Conservation (phyloP, 2,888 invertebrate genomes). For the Amphimallon solstitiale region DNA sequence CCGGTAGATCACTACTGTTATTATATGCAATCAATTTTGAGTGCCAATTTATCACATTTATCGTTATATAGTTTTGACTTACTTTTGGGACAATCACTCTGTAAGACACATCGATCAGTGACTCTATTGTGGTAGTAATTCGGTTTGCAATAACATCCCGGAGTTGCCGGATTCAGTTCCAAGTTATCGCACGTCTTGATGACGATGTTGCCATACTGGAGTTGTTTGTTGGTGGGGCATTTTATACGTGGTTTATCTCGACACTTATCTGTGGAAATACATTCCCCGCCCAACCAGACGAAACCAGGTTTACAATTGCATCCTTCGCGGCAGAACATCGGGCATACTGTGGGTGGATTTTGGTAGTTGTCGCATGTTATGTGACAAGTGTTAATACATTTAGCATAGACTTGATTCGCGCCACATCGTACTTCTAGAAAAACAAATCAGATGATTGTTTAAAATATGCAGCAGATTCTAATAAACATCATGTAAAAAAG, state of each 20-base stretch:
- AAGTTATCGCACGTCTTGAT: constrained; percentile 28
- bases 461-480: too few species aligned
- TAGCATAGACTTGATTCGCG: background rate
- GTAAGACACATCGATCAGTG: constrained; percentile 35
- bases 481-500: too few species aligned
- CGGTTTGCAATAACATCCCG: constrained; percentile 34
- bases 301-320: constrained; percentile 22
- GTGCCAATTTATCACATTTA: too few species aligned
- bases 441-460: background rate
- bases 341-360: constrained; percentile 23
- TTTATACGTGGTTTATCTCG: background rate
- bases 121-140: constrained; percentile 29
- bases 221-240: constrained; percentile 1
- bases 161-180: background rate
- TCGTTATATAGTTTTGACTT: background rate
- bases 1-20: too few species aligned
- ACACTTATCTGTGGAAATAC: constrained; percentile 36
- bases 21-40: too few species aligned
- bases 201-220: background rate
- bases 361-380: constrained; percentile 51
- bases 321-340: constrained; percentile 1
- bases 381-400: constrained; percentile 42
- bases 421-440: constrained; percentile 18
- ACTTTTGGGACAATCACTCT: constrained; percentile 34
- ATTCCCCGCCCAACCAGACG: constrained; percentile 1